A percentile compares a stretch with the other conserved stretches of the same genome.
Conservation (phyloP, 2,888 invertebrate genomes). For the Drosophila flavopinicola region DNA sequence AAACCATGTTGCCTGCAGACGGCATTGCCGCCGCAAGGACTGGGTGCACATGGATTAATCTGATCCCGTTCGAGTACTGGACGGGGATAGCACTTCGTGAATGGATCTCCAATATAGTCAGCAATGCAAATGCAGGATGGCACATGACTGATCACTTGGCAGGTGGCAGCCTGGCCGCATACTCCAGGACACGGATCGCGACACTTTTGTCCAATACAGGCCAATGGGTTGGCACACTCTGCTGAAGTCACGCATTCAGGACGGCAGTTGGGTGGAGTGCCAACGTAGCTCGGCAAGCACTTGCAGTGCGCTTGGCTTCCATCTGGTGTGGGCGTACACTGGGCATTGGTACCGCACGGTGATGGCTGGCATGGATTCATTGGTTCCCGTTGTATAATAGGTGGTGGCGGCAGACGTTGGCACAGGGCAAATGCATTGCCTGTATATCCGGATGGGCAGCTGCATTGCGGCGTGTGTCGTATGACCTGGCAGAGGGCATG, state of each 20-base stretch:
- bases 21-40: slow-evolving; percentile 88
- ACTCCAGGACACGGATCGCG: slow-evolving; percentile 91
- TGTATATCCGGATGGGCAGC: slow-evolving; percentile 87
- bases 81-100: slow-evolving; percentile 85
- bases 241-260: slow-evolving; percentile 90
- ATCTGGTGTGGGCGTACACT: slow-evolving; percentile 86
- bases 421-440: slow-evolving; percentile 91
- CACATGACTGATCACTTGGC: slow-evolving; percentile 90
- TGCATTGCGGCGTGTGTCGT: slow-evolving; percentile 89
- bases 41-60: slow-evolving; percentile 87
- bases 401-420: slow-evolving; percentile 80
- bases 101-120: slow-evolving; percentile 87
- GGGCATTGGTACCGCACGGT: slow-evolving; percentile 87
- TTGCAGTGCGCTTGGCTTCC: slow-evolving; percentile 85
- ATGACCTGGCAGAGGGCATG: slow-evolving; percentile 89
- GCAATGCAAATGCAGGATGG: slow-evolving; percentile 88
- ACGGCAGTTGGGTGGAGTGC: slow-evolving; percentile 90
- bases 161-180: slow-evolving; percentile 90
- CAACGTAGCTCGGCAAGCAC: slow-evolving; percentile 88
- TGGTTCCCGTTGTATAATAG: slow-evolving; percentile 74
- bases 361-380: slow-evolving; percentile 87
- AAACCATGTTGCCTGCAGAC: slow-evolving; percentile 84
- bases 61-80: slow-evolving; percentile 74
- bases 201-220: slow-evolving; percentile 91
- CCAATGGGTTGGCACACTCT: slow-evolving; percentile 89